phyloP scores from a whole-genome alignment of 2,113 vertebrate genomes.

The Upupa epops region DNA sequence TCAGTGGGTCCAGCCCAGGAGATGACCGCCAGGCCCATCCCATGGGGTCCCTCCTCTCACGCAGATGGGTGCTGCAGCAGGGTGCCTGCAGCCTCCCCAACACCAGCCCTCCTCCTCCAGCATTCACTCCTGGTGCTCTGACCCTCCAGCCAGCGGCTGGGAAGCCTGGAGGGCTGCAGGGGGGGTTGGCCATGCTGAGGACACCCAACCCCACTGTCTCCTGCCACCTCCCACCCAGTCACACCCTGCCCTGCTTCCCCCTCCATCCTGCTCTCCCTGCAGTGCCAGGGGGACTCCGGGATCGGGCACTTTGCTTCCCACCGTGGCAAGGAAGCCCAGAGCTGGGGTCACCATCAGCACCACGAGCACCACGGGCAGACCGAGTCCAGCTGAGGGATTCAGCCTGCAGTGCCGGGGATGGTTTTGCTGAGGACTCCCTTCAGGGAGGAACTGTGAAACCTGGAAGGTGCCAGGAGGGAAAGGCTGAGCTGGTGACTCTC shows the following conservation, averaged over 20 bases:
- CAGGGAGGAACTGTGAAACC: not conserved
- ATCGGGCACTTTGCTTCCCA: fast-evolving
- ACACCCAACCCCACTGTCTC: not conserved
- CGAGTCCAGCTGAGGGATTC: not conserved
- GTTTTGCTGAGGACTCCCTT: not conserved
- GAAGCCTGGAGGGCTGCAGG: not conserved
- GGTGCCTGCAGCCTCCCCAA: not conserved
- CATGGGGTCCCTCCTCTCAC: not conserved
- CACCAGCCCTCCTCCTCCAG: not conserved
- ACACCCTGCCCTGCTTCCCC: not conserved
- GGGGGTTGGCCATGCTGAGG: not conserved
- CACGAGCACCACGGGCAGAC: fast-evolving
- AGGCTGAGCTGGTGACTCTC: fast-evolving
- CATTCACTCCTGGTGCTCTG: not conserved
- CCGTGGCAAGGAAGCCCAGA: fast-evolving
- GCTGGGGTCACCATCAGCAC: fast-evolving
- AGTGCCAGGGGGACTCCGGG: fast-evolving
- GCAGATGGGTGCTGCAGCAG: fast-evolving
- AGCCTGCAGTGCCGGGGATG: not conserved
- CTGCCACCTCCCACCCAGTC: not conserved
- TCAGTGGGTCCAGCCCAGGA: not conserved
- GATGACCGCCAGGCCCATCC: not conserved
- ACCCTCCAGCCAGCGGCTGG: not conserved
- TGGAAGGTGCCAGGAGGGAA: not conserved
- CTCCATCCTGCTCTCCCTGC: fast-evolving